phyloP scores from a whole-genome alignment of 2,888 invertebrate species.

The Mimumesa dahlbomi region DNA sequence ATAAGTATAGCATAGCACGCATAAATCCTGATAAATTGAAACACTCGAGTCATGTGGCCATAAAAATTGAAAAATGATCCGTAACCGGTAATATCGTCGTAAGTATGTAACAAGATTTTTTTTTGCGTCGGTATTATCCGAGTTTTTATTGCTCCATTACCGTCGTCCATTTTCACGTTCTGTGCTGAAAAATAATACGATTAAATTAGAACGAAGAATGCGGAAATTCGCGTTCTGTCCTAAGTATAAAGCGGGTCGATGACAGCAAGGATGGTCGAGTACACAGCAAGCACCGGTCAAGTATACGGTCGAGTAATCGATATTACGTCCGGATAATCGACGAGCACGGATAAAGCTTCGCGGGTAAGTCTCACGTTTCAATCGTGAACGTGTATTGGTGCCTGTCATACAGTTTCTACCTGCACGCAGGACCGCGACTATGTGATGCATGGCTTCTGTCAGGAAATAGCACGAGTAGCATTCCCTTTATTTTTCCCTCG shows the following conservation, averaged over 20 bases:
- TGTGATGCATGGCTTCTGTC: constrained; percentile 75
- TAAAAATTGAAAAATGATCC: not conserved
- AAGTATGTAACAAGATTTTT: not conserved
- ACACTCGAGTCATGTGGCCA: not conserved
- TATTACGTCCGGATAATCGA: constrained; percentile 70
- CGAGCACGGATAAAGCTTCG: constrained; percentile 69
- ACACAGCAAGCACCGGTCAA: constrained; percentile 25
- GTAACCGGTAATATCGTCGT: not conserved
- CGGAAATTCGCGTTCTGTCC: constrained; percentile 18
- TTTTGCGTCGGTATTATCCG: not conserved
- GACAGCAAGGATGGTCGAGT: constrained; percentile 31
- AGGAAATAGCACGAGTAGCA: constrained; percentile 66
- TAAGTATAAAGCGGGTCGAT: constrained; percentile 18
- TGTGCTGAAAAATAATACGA: not conserved
- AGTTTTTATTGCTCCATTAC: not conserved
- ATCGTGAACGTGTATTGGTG: constrained; percentile 28
- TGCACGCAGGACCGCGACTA: constrained; percentile 59
- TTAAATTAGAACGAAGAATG: not conserved
- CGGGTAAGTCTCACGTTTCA: constrained; percentile 64
- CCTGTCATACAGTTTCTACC: constrained; percentile 42
- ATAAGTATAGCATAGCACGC: too few relatives aligned
- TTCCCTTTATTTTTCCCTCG: constrained; percentile 27
- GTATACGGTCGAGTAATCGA: constrained; percentile 62
- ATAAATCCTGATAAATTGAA: too few relatives aligned
- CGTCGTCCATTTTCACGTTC: not conserved